These are phyloP conservation scores for Chloropsis cyanopogon DNA, from an alignment of 2,113 vertebrate genomes.

Conservation along the genomic window DNA sequence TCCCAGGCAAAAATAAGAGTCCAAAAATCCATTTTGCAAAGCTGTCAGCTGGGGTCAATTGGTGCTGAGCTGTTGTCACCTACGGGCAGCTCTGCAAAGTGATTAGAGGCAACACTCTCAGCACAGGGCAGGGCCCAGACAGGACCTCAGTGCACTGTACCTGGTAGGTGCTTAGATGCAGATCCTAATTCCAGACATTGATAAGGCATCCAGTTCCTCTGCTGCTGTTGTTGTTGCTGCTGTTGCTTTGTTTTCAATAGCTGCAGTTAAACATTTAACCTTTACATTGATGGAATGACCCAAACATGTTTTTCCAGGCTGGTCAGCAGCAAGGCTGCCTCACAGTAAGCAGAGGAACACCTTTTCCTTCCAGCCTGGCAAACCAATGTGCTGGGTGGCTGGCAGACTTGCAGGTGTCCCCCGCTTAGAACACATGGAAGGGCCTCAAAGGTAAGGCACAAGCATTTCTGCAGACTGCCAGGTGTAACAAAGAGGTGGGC, in stretches of 20 bases:
- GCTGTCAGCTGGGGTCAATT: background rate
- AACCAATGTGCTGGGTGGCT: background rate
- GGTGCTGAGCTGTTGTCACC: background rate
- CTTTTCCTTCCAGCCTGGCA: background rate
- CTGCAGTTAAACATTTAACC: constrained; percentile 40
- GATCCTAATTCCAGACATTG: background rate
- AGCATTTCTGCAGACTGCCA: background rate
- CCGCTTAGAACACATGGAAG: background rate
- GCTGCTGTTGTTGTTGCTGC: background rate
- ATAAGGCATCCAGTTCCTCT: background rate
- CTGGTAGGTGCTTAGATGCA: background rate
- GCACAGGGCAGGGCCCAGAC: background rate
- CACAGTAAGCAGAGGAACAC: background rate
- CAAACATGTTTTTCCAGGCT: constrained; percentile 12
- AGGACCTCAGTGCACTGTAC: background rate
- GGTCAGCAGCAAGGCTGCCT: background rate
- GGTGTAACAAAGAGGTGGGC: background rate
- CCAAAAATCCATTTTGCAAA: background rate
- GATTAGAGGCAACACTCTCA: background rate
- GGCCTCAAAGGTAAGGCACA: background rate
- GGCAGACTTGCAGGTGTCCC: background rate
- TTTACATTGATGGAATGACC: constrained; percentile 19
- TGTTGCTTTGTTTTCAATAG: constrained; percentile 29
- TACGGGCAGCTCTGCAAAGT: background rate
- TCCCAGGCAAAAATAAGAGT: background rate